Conservation (phyloP, 2,113 vertebrate genomes). For the Donacobius atricapilla region DNA sequence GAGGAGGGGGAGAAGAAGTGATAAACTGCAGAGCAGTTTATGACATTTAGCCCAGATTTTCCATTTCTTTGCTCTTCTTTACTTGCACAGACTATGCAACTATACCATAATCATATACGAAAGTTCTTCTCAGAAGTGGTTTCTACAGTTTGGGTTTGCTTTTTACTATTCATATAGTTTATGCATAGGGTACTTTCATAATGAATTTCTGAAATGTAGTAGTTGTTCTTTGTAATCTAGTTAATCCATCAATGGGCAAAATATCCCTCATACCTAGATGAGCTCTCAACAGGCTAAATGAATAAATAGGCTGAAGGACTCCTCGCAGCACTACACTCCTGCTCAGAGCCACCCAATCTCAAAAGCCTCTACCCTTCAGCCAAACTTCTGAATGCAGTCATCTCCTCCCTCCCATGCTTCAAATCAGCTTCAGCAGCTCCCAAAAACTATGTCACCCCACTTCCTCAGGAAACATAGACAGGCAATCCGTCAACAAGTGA, state of each 20-base stretch:
- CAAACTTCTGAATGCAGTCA: neutral
- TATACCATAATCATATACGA: neutral
- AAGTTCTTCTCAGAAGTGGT: conserved; percentile 42
- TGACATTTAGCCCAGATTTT: conserved; percentile 8
- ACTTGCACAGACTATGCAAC: neutral
- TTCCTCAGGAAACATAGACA: neutral
- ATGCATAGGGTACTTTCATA: conserved; percentile 26
- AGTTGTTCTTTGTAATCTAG: neutral
- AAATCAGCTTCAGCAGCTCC: neutral
- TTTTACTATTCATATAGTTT: conserved; percentile 14
- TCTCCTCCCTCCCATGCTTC: neutral
- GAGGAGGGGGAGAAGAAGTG: neutral
- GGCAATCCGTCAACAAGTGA: neutral
- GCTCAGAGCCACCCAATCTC: neutral
- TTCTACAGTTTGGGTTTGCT: conserved; percentile 26
- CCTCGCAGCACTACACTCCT: neutral
- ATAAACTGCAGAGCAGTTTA: neutral
- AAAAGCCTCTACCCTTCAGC: neutral
- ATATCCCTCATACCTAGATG: neutral
- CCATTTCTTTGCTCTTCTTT: neutral
- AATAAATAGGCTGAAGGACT: neutral
- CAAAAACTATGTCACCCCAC: neutral
- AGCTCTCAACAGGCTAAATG: neutral
- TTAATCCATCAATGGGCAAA: neutral
- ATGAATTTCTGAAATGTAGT: conserved; percentile 17